phyloP scores from a whole-genome alignment of 2,888 invertebrate species.

The Cepaea hortensis region DNA sequence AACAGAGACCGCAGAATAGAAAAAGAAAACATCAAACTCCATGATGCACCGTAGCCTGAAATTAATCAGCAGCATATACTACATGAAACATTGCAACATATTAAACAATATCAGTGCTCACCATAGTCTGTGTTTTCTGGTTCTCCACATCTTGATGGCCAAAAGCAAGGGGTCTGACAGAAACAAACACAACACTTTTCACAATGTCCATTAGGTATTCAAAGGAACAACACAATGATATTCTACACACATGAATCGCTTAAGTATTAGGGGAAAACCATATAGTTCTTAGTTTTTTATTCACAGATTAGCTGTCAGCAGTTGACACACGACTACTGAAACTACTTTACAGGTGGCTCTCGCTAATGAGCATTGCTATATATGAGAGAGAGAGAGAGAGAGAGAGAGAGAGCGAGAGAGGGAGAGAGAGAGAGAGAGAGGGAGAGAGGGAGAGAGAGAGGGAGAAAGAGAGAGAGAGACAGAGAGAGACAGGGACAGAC shows the following conservation, averaged over 20 bases:
- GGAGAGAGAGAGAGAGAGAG: background rate
- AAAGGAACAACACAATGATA: too few species aligned
- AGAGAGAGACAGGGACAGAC: background rate
- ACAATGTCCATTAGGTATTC: background rate
- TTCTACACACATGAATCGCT: too few species aligned
- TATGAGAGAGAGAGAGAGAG: background rate
- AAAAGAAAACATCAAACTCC: too few species aligned
- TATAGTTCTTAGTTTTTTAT: too few species aligned
- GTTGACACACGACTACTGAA: too few species aligned
- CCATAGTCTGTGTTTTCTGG: conserved; percentile 99
- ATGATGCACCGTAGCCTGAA: too few species aligned
- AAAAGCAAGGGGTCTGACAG: conserved; percentile 96
- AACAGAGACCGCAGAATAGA: too few species aligned
- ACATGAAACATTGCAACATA: background rate
- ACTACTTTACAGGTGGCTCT: too few species aligned
- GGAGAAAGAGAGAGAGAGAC: background rate
- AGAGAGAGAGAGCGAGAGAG: background rate
- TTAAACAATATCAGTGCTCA: conserved; percentile 76
- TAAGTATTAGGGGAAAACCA: too few species aligned
- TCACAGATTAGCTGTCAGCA: too few species aligned
- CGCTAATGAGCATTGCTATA: too few species aligned
- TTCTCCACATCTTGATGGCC: conserved; percentile 97
- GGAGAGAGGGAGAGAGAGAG: background rate
- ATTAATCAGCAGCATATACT: too few species aligned
- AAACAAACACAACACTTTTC: background rate